A percentile compares a stretch with the other conserved stretches of the same genome.
phyloP scores from a whole-genome alignment of 2,797 vertebrate genomes.

The Columba guinea region DNA sequence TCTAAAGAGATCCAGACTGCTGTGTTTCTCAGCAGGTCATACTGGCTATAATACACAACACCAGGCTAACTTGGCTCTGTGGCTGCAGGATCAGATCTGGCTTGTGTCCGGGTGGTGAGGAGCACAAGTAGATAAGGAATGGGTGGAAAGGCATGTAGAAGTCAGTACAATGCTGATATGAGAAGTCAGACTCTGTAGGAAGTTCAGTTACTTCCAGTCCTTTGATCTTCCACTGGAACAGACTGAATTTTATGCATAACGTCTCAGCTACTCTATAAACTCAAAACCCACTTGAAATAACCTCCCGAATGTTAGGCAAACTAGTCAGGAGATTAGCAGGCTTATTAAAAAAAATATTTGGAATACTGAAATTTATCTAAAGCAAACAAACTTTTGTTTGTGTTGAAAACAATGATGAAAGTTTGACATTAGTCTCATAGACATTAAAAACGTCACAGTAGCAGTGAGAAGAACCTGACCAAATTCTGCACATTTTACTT shows the following conservation, averaged over 20 bases:
- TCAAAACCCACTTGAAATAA: not conserved
- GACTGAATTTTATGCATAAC: not conserved
- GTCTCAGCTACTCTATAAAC: not conserved
- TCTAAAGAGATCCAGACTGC: not conserved
- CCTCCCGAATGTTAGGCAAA: not conserved
- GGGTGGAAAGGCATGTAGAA: not conserved
- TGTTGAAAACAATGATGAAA: not conserved
- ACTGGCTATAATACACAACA: not conserved
- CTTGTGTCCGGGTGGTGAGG: not conserved
- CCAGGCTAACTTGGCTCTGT: not conserved
- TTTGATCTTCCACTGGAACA: not conserved
- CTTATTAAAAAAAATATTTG: not conserved
- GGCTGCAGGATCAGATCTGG: not conserved
- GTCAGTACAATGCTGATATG: not conserved
- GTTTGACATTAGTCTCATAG: not conserved
- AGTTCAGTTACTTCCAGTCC: not conserved
- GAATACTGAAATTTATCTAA: not conserved
- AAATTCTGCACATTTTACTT: not conserved
- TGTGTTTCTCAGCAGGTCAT: not conserved
- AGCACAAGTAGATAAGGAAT: not conserved
- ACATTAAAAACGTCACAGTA: not conserved
- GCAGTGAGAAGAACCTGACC: not conserved
- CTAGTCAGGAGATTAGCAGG: not conserved
- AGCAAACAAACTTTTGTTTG: not conserved
- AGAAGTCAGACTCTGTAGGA: not conserved